phyloP scores from a whole-genome alignment of 2,113 vertebrate genomes.

The Neogobius melanostomus region DNA sequence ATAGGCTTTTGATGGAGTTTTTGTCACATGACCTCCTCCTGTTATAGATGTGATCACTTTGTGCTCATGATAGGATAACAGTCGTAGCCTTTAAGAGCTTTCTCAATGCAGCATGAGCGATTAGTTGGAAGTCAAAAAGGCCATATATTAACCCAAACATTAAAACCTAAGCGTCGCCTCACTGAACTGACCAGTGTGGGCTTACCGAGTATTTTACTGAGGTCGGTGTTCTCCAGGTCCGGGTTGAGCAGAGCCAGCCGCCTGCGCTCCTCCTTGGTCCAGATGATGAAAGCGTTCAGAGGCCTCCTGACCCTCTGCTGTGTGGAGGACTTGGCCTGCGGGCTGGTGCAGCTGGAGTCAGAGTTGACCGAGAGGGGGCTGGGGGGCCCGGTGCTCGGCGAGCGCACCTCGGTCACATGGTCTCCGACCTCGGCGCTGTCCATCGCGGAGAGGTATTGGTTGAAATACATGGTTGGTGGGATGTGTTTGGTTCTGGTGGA shows the following conservation, averaged over 20 bases:
- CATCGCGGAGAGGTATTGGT: constrained; percentile 37
- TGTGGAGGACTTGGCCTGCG: constrained; percentile 74
- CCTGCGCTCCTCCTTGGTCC: constrained; percentile 82
- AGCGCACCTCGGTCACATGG: constrained; percentile 36
- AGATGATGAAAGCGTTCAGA: constrained; percentile 84
- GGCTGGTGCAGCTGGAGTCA: constrained; percentile 79
- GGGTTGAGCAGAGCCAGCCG: constrained; percentile 76
- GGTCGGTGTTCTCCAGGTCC: constrained; percentile 82
- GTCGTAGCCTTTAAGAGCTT: no score
- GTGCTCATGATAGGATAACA: no score
- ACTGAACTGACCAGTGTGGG: background rate
- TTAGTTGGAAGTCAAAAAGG: no score
- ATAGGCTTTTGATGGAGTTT: no score
- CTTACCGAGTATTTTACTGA: constrained; percentile 84
- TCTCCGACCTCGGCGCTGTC: constrained; percentile 45
- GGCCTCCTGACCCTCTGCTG: constrained; percentile 78
- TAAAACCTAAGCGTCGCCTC: no score
- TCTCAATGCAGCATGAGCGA: background rate
- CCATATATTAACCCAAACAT: background rate
- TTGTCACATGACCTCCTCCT: no score
- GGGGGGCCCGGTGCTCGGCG: constrained; percentile 54
- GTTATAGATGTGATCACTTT: no score
- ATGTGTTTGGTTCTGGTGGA: constrained; percentile 3
- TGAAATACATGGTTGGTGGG: constrained; percentile 61
- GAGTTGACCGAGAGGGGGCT: constrained; percentile 74